Percentiles rank a stretch among this genome's conserved stretches.
Evolutionary conservation across 1,140 invertebrate species (phyloP).

Genomic region (Sarcophaga bullata): DNA sequence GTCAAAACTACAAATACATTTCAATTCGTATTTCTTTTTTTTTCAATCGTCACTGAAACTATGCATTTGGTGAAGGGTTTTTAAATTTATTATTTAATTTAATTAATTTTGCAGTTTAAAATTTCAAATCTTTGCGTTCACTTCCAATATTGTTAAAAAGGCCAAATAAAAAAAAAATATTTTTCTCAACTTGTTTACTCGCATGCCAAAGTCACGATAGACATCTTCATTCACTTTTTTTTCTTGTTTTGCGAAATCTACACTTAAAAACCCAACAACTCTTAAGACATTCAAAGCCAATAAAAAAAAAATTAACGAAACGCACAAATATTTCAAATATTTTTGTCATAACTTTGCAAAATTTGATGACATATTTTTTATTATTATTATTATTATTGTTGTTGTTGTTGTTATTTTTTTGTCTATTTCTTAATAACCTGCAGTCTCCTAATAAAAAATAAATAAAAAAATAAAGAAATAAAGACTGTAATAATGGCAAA

Average conservation of each 20-base stretch:
- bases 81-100: no score
- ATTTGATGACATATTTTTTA: neutral
- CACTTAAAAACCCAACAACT: neutral
- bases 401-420: neutral
- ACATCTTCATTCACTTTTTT: constrained; percentile 8
- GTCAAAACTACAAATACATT: no score
- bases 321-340: constrained; percentile 15
- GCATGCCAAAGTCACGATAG: neutral
- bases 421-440: neutral
- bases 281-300: neutral
- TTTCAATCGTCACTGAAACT: no score
- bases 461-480: neutral
- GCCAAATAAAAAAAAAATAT: no score
- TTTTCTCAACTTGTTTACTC: no score
- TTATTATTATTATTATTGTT: neutral
- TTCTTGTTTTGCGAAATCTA: no score
- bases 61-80: no score
- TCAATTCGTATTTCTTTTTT: no score
- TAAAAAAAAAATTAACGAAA: neutral
- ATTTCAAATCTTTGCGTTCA: no score
- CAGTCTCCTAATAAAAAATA: neutral
- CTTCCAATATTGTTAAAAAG: no score
- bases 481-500: neutral
- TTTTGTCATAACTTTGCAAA: neutral
- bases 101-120: no score